Conservation (phyloP, 2,797 vertebrate species). For the Spondyliosoma cantharus region DNA sequence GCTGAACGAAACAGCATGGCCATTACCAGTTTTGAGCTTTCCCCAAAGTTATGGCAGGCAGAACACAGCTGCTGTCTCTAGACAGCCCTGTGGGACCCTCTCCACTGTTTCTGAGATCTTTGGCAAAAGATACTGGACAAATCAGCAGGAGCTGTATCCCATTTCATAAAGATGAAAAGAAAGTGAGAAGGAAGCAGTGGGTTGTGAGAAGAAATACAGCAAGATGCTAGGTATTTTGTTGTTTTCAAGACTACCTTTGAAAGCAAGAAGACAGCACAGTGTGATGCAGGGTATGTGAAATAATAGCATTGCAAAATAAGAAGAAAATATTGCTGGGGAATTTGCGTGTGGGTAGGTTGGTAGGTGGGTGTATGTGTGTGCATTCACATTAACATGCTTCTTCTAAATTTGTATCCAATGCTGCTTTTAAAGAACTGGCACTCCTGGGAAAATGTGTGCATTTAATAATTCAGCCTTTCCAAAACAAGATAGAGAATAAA, state of each 20-base stretch:
- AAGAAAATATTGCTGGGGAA: slow-evolving; percentile 17
- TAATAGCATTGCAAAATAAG: slow-evolving; percentile 15
- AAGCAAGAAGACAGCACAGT: slow-evolving; percentile 10
- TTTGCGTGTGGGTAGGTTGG: slow-evolving; percentile 17
- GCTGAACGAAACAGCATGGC: slow-evolving; percentile 28
- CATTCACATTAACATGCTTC: slow-evolving; percentile 37
- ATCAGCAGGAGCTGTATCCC: slow-evolving; percentile 68
- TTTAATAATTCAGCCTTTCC: slow-evolving; percentile 53
- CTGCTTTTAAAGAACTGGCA: slow-evolving; percentile 32
- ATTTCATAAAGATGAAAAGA: slow-evolving; percentile 57
- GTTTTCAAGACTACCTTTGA: slow-evolving; percentile 20
- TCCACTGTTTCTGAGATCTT: slow-evolving; percentile 63
- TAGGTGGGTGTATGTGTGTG: slow-evolving; percentile 19
- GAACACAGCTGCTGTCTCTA: slow-evolving; percentile 66
- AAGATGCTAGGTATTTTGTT: slow-evolving; percentile 19
- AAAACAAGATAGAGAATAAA: slow-evolving; percentile 42
- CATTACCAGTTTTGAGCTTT: slow-evolving; percentile 60
- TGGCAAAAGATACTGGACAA: slow-evolving; percentile 64
- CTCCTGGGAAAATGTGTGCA: slow-evolving; percentile 45
- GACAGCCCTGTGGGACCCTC: slow-evolving; percentile 60
- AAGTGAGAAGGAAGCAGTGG: slow-evolving; percentile 24
- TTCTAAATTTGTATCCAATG: slow-evolving; percentile 54
- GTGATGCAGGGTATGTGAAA: slow-evolving; percentile 25
- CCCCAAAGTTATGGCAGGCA: slow-evolving; percentile 53
- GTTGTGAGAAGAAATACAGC: slow-evolving; percentile 33